Percentiles rank a stretch among this genome's conserved stretches.
Conservation (phyloP, 2,797 vertebrate species). For the Botia kubotai region DNA sequence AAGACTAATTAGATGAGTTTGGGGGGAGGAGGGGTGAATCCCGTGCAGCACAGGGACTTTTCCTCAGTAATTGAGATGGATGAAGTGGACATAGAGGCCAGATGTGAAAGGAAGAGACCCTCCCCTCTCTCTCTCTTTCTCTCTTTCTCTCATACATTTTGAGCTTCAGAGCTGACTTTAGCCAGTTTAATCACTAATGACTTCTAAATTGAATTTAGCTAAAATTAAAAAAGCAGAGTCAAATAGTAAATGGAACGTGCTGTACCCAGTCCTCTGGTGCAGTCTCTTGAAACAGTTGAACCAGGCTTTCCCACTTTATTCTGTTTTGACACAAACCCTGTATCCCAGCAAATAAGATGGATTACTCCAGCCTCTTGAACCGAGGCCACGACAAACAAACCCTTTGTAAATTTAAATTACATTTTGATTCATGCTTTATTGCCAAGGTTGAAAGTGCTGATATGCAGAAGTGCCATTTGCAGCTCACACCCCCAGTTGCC, state of each 20-base stretch:
- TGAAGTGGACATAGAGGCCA: slow-evolving; percentile 46
- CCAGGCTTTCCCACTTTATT: slow-evolving; percentile 15
- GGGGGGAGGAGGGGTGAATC: background rate
- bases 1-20: slow-evolving; percentile 40
- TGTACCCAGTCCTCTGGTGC: background rate
- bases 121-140: background rate
- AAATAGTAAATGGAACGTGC: slow-evolving; percentile 17
- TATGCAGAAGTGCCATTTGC: slow-evolving; percentile 28
- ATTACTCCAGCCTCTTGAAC: slow-evolving; percentile 25
- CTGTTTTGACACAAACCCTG: background rate
- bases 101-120: slow-evolving; percentile 54
- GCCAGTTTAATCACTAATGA: slow-evolving; percentile 60
- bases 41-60: slow-evolving; percentile 30
- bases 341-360: slow-evolving; percentile 19
- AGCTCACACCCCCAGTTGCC: background rate
- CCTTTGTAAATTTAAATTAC: slow-evolving; percentile 32
- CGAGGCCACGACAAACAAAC: slow-evolving; percentile 21
- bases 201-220: slow-evolving; percentile 55
- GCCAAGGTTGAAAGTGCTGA: slow-evolving; percentile 22
- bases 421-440: slow-evolving; percentile 21
- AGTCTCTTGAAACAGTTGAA: slow-evolving; percentile 24
- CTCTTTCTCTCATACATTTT: slow-evolving; percentile 24
- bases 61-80: slow-evolving; percentile 62
- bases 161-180: slow-evolving; percentile 40
- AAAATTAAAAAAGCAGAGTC: slow-evolving; percentile 30